A percentile compares a stretch with the other conserved stretches of the same genome.
Conservation (phyloP, 1,140 invertebrate genomes). For the Apis florea region DNA sequence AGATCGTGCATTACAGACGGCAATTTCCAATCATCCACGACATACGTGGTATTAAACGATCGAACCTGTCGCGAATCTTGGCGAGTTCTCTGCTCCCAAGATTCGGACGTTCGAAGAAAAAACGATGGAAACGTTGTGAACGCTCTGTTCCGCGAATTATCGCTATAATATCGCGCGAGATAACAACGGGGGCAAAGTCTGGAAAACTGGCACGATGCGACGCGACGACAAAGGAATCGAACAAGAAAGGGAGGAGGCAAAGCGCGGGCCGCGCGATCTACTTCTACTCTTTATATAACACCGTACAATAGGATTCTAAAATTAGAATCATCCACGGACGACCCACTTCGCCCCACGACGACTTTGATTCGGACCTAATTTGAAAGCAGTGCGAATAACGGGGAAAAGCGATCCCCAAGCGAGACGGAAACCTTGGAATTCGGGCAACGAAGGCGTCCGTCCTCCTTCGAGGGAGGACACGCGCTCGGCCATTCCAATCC, state of each 20-base stretch:
- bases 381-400: not conserved
- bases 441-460: not conserved
- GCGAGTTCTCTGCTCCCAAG: too few species aligned
- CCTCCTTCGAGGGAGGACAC: too few species aligned
- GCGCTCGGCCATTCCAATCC: too few species aligned
- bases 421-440: not conserved
- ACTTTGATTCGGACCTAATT: slow-evolving; percentile 25
- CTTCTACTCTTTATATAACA: slow-evolving; percentile 1
- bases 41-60: too few species aligned
- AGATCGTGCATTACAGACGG: too few species aligned
- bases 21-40: too few species aligned
- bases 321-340: slow-evolving; percentile 11
- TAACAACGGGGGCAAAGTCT: not conserved
- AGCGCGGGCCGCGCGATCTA: not conserved
- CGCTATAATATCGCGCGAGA: too few species aligned
- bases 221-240: not conserved
- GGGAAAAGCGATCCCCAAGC: not conserved
- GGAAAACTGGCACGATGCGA: not conserved
- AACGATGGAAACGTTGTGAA: too few species aligned
- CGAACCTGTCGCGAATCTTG: too few species aligned
- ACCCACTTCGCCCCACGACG: slow-evolving; percentile 8
- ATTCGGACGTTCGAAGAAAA: too few species aligned
- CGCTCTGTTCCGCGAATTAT: too few species aligned
- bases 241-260: not conserved
- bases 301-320: not conserved